Conservation (phyloP, 64 coral and sea anemone species). For the Orbicella faveolata region DNA sequence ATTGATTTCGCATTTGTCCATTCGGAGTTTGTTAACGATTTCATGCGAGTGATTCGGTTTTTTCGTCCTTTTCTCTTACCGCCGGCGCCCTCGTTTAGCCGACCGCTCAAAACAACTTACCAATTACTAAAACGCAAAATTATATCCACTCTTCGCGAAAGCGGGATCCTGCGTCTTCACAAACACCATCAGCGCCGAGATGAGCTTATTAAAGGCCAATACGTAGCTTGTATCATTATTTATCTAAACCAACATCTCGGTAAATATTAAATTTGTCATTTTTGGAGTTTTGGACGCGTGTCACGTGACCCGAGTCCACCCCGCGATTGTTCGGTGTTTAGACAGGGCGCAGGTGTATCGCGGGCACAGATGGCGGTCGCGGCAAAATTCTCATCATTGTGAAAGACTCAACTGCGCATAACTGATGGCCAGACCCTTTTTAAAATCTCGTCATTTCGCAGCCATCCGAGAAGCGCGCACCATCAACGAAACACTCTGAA, state of each 20-base stretch:
- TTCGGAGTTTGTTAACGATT: constrained; percentile 54
- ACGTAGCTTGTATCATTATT: constrained; percentile 75
- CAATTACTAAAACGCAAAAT: constrained; percentile 3
- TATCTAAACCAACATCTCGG: constrained; percentile 80
- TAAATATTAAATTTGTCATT: constrained; percentile 87
- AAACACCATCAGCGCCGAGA: constrained; percentile 42
- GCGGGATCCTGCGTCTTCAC: constrained; percentile 13
- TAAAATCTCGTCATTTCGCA: constrained; percentile 33
- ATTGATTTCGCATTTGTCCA: constrained; percentile 83
- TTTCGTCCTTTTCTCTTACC: not conserved
- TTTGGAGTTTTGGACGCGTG: constrained; percentile 72
- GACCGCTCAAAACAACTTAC: not conserved
- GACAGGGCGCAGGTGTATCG: constrained; percentile 75
- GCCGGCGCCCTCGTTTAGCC: constrained; percentile 20
- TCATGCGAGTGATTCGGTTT: constrained; percentile 29
- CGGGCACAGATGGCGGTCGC: constrained; percentile 59
- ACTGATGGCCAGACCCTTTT: constrained; percentile 24
- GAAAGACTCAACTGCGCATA: constrained; percentile 25
- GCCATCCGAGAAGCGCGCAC: not conserved
- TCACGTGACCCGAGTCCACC: constrained; percentile 72
- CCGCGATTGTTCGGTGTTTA: constrained; percentile 88
- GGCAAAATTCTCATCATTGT: constrained; percentile 86
- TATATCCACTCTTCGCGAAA: not conserved
- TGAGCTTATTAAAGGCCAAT: constrained; percentile 93
- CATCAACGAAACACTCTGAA: not conserved